A percentile compares a stretch with the other conserved stretches of the same genome.
Conservation (phyloP, 2,113 vertebrate species). For the Nibea coibor region DNA sequence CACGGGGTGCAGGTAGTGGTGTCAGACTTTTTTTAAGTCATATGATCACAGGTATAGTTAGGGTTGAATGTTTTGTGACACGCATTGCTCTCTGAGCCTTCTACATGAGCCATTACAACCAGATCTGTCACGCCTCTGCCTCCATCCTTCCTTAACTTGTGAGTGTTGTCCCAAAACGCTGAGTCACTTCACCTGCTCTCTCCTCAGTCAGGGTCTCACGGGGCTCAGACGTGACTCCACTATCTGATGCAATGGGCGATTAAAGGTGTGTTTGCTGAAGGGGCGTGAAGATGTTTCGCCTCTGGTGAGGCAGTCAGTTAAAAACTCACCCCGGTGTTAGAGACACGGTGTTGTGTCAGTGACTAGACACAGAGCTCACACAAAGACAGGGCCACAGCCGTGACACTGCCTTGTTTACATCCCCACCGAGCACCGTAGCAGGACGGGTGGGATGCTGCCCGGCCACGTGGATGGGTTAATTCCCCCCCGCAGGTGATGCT, state of each 20-base stretch:
- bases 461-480: constrained; percentile 59
- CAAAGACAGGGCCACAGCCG: constrained; percentile 38
- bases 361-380: neutral
- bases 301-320: neutral
- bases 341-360: neutral
- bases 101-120: neutral
- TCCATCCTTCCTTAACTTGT: neutral
- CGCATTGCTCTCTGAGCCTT: neutral
- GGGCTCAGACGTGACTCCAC: constrained; percentile 29
- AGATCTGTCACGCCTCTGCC: neutral
- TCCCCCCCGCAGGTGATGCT: constrained; percentile 16
- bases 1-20: neutral
- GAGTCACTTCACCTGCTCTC: constrained; percentile 75
- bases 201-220: constrained; percentile 21
- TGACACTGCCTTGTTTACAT: constrained; percentile 81
- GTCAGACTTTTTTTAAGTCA: neutral
- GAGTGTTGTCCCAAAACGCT: constrained; percentile 59
- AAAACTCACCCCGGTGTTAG: neutral
- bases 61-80: neutral
- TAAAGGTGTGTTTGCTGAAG: neutral
- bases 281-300: no score
- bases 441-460: constrained; percentile 34
- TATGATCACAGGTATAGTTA: neutral
- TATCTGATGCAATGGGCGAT: constrained; percentile 34
- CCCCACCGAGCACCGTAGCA: neutral